Evolutionary conservation across 2,888 invertebrate species (phyloP), one percentile per base, ranked within the genome.

Genomic region (Trissolcus japonicus): DNA sequence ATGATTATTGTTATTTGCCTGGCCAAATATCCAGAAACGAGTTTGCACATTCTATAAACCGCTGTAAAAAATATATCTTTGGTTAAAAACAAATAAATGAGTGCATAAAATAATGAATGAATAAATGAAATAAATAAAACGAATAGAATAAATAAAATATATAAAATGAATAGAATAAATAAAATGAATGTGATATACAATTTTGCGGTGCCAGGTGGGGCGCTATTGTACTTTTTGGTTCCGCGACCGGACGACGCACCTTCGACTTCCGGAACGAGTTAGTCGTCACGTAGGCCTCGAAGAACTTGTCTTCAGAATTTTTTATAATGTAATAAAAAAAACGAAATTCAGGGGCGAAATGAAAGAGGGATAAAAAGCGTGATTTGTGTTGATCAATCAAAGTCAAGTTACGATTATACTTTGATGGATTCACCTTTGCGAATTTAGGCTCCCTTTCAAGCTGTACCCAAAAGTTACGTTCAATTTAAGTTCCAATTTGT

Each of bases 251-350:
- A 62, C 57, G 76, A 51, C 72, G 61, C 62, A 78, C 73, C 59
- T 61, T 77, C 69, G 80, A 65, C 75, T 79, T 81, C 79, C 80
- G 81, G 71, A 65, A 65, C 81, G 78, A 80, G 80, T 80, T 79
- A 78, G 74, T 80, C 78, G 81, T 80, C 81, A 78, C 79, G 73
- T 69, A 65, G 57, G 29, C 68, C 76, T 7, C 63, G 76, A 77
- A 75, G 78, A 80, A 81, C 80, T 76, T 80, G 79, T 80, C 79
- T 79, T 56, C 53, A 56, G 65, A 11, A 68, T 63, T 66, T 60
- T 54, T 46, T 21, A 56, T 35, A 35, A 14, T 14, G 11, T 16
- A 17, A 4, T 21, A 41, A 19, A 21, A 35, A 63, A 41, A 41
- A 57, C 17, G 40, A 21, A 11, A 13, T 41, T 13, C 13, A 16